Conservation (phyloP, 2,888 invertebrate genomes). For the Lasioglossum pauxillum region DNA sequence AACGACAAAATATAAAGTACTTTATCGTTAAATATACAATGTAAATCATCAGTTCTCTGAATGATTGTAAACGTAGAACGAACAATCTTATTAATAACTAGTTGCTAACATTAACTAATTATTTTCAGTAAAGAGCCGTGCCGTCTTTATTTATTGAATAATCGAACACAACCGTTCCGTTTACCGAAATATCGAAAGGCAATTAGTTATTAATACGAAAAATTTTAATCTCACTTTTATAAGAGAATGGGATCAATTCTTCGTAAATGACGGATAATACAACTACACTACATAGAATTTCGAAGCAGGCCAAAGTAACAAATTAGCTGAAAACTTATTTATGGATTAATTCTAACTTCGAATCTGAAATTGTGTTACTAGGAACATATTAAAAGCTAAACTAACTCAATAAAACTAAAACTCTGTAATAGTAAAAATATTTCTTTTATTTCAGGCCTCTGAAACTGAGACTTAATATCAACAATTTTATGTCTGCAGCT, state of each 20-base stretch:
- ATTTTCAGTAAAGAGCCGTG: conserved; percentile 65
- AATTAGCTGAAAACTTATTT: conserved; percentile 68
- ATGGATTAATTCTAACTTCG: conserved; percentile 63
- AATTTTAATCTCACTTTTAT: conserved; percentile 58
- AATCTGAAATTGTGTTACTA: conserved; percentile 67
- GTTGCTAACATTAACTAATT: conserved; percentile 63
- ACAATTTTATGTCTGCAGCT: conserved; percentile 72
- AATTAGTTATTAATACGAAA: conserved; percentile 67
- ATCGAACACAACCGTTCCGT: conserved; percentile 60
- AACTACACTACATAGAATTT: conserved; percentile 64
- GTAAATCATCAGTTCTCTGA: conserved; percentile 46
- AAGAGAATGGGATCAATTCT: conserved; percentile 66
- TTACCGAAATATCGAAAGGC: conserved; percentile 60
- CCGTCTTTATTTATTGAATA: conserved; percentile 65
- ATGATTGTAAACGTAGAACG: conserved; percentile 58
- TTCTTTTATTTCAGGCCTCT: conserved; percentile 81
- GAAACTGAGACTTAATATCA: conserved; percentile 81
- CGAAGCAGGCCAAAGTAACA: conserved; percentile 64
- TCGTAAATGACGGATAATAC: conserved; percentile 64
- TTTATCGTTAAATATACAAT: conserved; percentile 48
- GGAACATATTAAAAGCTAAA: conserved; percentile 63
- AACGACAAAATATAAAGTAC: conserved; percentile 65
- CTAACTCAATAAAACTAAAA: conserved; percentile 67
- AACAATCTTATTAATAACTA: conserved; percentile 61
- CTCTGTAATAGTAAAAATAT: conserved; percentile 69